These are phyloP conservation scores for Trichomalopsis sarcophagae DNA, from an alignment of 1,140 invertebrate species.

Conservation along the genomic window DNA sequence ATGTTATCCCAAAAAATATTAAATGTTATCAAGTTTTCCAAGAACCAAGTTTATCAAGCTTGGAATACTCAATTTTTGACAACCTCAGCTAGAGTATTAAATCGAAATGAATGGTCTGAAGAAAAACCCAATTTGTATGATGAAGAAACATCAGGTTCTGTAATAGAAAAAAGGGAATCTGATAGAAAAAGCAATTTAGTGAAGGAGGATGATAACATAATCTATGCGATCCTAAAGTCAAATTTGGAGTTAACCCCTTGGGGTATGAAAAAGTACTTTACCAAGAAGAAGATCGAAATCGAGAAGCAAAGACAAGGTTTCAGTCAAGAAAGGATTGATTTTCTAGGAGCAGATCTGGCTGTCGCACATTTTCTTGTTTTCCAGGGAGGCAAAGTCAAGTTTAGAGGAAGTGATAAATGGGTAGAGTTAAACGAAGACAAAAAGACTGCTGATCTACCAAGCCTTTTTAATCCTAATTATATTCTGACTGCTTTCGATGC, in stretches of 20 bases:
- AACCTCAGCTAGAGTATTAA: neutral
- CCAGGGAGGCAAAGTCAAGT: conserved; percentile 82
- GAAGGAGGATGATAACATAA: neutral
- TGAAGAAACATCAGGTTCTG: neutral
- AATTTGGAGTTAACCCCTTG: conserved; percentile 30
- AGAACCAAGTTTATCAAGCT: neutral
- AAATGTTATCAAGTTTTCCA: conserved; percentile 19
- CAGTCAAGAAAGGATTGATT: conserved; percentile 73
- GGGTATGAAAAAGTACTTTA: conserved; percentile 71
- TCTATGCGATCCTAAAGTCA: neutral
- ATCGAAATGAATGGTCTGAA: neutral
- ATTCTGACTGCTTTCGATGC: conserved; percentile 83
- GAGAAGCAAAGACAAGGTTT: conserved; percentile 63
- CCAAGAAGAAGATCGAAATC: conserved; percentile 14
- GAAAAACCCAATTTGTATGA: neutral
- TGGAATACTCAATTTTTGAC: neutral
- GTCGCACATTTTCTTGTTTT: conserved; percentile 83
- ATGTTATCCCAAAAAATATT: conserved; percentile 33
- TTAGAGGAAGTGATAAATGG: conserved; percentile 78
- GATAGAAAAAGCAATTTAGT: neutral
- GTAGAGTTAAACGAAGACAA: conserved; percentile 74
- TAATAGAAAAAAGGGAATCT: conserved; percentile 12
- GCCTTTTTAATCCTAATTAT: conserved; percentile 73
- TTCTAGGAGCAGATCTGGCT: conserved; percentile 82
- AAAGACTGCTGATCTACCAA: conserved; percentile 76